These are phyloP conservation scores for Turritopsis rubra DNA, from an alignment of 30 jellyfish, hydroid and myxozoan species.

Conservation along the genomic window DNA sequence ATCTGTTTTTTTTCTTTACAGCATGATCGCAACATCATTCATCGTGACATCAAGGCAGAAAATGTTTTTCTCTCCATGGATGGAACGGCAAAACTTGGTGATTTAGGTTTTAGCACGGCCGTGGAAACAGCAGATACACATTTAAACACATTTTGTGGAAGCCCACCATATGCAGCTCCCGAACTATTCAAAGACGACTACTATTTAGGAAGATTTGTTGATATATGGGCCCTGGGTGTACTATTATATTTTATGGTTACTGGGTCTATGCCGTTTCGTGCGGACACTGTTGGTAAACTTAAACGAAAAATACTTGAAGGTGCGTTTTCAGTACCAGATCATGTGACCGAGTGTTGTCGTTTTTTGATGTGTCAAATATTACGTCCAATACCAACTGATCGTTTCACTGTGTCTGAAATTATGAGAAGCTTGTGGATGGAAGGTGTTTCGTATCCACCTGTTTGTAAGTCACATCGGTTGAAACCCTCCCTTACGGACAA, in stretches of 20 bases:
- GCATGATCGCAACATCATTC: slow-evolving; percentile 81
- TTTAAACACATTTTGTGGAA: slow-evolving; percentile 87
- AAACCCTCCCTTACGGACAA: slow-evolving; percentile 40
- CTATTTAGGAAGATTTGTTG: slow-evolving; percentile 79
- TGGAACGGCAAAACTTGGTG: slow-evolving; percentile 83
- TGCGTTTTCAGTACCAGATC: slow-evolving; percentile 59
- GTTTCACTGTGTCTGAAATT: slow-evolving; percentile 62
- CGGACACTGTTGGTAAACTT: slow-evolving; percentile 92
- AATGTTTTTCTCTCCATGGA: slow-evolving; percentile 66
- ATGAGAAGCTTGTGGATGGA: slow-evolving; percentile 85
- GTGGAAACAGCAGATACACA: slow-evolving; percentile 54
- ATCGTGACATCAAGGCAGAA: slow-evolving; percentile 96
- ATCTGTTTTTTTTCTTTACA: slow-evolving; percentile 27
- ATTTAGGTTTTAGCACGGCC: slow-evolving; percentile 89
- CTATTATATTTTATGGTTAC: slow-evolving; percentile 80
- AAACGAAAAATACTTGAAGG: slow-evolving; percentile 80
- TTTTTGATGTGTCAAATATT: slow-evolving; percentile 59
- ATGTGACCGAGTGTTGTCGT: slow-evolving; percentile 65
- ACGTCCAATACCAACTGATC: slow-evolving; percentile 76
- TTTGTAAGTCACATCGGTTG: slow-evolving; percentile 37
- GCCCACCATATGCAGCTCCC: slow-evolving; percentile 98
- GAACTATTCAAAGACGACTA: slow-evolving; percentile 88
- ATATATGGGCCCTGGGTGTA: slow-evolving; percentile 92
- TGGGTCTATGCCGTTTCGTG: slow-evolving; percentile 94
- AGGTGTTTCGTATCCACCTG: slow-evolving; percentile 67